Percentiles rank a stretch among this genome's conserved stretches.
Conservation (phyloP, 2,888 invertebrate genomes). For the Tetheella fluctuosa region DNA sequence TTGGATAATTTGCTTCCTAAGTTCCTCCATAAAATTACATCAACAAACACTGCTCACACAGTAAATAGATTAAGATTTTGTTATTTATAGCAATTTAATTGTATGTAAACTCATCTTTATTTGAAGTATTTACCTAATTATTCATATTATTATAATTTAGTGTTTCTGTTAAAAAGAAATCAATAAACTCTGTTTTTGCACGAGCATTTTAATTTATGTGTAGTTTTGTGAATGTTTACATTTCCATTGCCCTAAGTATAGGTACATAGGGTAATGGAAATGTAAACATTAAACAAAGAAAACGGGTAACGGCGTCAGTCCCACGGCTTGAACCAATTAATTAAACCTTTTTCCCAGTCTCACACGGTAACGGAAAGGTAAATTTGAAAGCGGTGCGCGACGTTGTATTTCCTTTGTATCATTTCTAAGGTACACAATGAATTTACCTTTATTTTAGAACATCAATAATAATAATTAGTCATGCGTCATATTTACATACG, state of each 20-base stretch:
- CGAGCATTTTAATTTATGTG: not conserved
- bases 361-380: constrained; percentile 22
- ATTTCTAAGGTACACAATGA: constrained; percentile 34
- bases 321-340: constrained; percentile 45
- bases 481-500: not conserved
- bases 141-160: too few relatives aligned
- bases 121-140: not conserved
- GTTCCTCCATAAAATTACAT: not conserved
- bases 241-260: too few relatives aligned
- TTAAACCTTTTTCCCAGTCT: constrained; percentile 40
- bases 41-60: not conserved
- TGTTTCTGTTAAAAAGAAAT: too few relatives aligned
- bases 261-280: constrained; percentile 4
- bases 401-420: constrained; percentile 43
- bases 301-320: constrained; percentile 37
- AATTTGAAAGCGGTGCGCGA: constrained; percentile 48
- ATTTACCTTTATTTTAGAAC: constrained; percentile 18
- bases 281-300: constrained; percentile 28
- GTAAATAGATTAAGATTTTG: not conserved
- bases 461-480: not conserved
- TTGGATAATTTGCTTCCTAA: constrained; percentile 20
- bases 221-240: not conserved
- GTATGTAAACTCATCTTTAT: not conserved
- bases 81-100: not conserved
- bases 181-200: not conserved